Evolutionary conservation across 2,113 vertebrate species (phyloP).

Genomic region (Epinephelus moara): DNA sequence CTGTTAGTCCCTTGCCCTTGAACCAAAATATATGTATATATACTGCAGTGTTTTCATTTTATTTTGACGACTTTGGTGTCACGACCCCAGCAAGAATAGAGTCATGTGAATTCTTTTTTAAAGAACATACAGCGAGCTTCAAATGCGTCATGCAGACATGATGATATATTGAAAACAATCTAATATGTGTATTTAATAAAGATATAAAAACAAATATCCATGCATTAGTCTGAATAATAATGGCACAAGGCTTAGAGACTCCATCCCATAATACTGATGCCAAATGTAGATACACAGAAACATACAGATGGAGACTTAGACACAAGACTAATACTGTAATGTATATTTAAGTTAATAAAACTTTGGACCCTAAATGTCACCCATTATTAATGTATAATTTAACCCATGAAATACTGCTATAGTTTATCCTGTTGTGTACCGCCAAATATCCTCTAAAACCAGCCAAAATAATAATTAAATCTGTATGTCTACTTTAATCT

Average conservation of each 20-base stretch:
- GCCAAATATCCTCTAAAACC: neutral
- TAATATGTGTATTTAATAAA: neutral
- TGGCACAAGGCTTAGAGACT: neutral
- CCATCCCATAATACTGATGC: no score
- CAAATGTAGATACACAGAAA: neutral
- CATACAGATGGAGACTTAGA: no score
- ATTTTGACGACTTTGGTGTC: no score
- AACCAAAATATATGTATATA: neutral
- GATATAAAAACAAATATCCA: neutral
- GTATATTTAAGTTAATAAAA: neutral
- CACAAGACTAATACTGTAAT: neutral
- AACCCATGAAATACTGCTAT: neutral
- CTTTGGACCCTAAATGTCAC: neutral
- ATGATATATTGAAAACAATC: neutral
- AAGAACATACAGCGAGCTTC: no score
- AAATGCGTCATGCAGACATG: neutral
- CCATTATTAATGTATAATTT: neutral
- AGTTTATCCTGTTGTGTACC: neutral
- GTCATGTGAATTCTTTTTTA: neutral
- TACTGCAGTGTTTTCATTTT: neutral
- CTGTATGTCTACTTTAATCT: neutral
- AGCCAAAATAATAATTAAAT: neutral
- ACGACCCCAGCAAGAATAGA: neutral
- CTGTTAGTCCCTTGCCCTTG: slow-evolving; percentile 20
- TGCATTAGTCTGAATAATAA: neutral